Evolutionary conservation across 2,888 invertebrate genomes (phyloP).

Genomic region (Callinectes sapidus): DNA sequence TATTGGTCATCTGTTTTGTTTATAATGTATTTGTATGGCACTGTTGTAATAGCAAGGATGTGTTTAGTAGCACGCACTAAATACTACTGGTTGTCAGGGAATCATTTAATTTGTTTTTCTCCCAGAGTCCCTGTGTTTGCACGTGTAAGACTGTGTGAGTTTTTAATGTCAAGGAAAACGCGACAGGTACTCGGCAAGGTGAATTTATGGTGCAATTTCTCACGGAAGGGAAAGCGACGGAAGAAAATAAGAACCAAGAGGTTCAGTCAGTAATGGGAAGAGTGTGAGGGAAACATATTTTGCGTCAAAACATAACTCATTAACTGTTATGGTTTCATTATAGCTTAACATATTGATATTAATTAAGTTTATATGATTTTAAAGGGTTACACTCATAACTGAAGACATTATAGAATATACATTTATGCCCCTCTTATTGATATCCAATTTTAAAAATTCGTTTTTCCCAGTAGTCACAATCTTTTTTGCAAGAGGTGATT

Average conservation of each 20-base stretch:
- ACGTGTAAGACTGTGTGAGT: background rate
- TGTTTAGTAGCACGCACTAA: background rate
- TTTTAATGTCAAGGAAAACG: slow-evolving; percentile 18
- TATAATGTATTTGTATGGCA: too few relatives aligned
- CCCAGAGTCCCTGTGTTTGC: background rate
- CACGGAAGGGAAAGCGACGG: background rate
- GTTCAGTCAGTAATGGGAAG: background rate
- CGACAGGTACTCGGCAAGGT: background rate
- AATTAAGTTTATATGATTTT: too few relatives aligned
- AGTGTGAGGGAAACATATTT: background rate
- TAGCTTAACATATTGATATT: too few relatives aligned
- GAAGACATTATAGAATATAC: too few relatives aligned
- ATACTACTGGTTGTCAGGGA: background rate
- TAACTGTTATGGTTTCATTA: too few relatives aligned
- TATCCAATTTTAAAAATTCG: too few relatives aligned
- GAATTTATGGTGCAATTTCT: background rate
- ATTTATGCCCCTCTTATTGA: too few relatives aligned
- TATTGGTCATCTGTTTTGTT: background rate
- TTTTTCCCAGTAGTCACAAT: too few relatives aligned
- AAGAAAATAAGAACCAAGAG: background rate
- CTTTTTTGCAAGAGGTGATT: background rate
- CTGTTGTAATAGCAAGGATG: background rate
- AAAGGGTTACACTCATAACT: too few relatives aligned
- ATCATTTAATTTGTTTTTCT: background rate
- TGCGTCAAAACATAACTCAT: background rate